Base-by-base conservation (phyloP, 2,888 invertebrate species). In the Orchesella flavescens region DNA sequence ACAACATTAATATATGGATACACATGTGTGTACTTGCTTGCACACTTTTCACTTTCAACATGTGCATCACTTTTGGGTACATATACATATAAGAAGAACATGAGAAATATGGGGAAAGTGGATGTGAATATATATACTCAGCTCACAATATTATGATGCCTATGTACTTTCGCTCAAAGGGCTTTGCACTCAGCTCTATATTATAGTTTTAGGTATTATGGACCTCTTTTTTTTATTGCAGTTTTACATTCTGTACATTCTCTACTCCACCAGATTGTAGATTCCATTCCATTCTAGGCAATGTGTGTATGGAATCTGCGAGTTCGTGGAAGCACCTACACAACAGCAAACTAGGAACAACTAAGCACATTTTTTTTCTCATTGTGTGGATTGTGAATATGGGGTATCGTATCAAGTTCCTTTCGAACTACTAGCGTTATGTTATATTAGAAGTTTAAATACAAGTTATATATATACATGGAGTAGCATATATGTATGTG, bases 241-340 rank as follows among this genome's bases (percentile, higher is more conserved):
- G 61, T 63, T 71, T 53, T 76, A 63, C 78, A 77, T 78, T 78
- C 71, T 71, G 71, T 78, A 78, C 78, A 71, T 71, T 78, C 71
- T 78, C 71, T 43, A 78, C 63, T 71, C 19, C 71, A 71, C 78
- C 78, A 78, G 78, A 78, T 78, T 78, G 61, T 69, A 71, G 71
- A 78, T 78, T 78, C 78, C 78, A 78, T 46, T 68, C 78, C 75
- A 75, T 1, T 12, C 75, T 34, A 68, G 34, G 34, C 49, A 49
- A 65, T 24, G 10, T 19, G 17, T 13, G 73, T 17, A 13, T 78
- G 78, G 78, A 78, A 78, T 78, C 78, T 78, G 71, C 61, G 49
- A 43, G 65, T 76, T 66, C 57, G 15, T 19, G 4, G 34, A 65
- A 23, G 46, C 43, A 68, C 34, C 63, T 24, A 53, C 49, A 44